Evolutionary conservation across 2,888 invertebrate species (phyloP).

Genomic region (Ecliptopera silaceata): DNA sequence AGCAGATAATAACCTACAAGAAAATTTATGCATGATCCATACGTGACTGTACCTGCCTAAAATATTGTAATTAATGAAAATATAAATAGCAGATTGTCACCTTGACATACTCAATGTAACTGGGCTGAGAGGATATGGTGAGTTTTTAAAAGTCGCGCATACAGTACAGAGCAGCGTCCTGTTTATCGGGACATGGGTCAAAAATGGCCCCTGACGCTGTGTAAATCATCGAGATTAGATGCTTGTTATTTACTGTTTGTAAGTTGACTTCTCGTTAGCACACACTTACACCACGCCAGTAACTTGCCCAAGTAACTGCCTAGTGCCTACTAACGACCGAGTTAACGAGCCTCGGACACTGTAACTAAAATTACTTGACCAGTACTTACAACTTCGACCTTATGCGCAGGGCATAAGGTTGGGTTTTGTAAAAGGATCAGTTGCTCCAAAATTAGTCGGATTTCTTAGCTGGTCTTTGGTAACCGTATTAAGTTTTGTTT

Average conservation of each 20-base stretch:
- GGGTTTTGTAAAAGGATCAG: neutral
- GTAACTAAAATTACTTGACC: conserved; percentile 33
- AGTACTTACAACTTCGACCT: conserved; percentile 8
- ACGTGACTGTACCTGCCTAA: neutral
- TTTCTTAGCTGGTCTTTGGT: conserved; percentile 29
- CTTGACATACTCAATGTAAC: too few relatives aligned
- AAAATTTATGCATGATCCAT: conserved; percentile 1
- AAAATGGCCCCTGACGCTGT: too few relatives aligned
- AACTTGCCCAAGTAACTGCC: conserved; percentile 28
- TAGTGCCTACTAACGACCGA: conserved; percentile 26
- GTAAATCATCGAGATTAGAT: too few relatives aligned
- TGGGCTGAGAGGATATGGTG: too few relatives aligned
- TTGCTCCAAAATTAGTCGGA: conserved; percentile 31
- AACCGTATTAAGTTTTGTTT: too few relatives aligned
- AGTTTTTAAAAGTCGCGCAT: too few relatives aligned
- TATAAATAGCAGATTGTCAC: too few relatives aligned
- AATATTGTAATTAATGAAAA: too few relatives aligned
- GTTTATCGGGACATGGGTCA: too few relatives aligned
- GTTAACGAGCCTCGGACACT: conserved; percentile 35
- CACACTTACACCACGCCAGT: conserved; percentile 25
- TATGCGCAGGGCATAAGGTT: conserved; percentile 3
- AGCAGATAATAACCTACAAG: conserved; percentile 23
- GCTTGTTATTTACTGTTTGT: too few relatives aligned
- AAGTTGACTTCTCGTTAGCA: conserved; percentile 23
- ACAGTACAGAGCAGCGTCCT: too few relatives aligned